Base-by-base conservation (phyloP, 2,113 vertebrate species). In the Malurus alboscapulatus region DNA sequence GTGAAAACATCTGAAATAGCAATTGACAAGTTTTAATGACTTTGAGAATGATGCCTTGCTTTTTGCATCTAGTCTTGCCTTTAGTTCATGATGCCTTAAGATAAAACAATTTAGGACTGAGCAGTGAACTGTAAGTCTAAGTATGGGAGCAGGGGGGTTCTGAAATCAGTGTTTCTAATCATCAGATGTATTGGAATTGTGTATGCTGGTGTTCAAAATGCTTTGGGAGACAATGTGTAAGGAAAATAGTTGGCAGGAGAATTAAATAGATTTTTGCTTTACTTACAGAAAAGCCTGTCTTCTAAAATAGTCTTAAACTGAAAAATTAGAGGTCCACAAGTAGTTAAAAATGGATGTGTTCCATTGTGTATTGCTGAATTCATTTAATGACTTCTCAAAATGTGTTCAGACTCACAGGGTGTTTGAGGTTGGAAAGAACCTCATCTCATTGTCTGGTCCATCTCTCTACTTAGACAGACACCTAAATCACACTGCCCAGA, bases 21-120 rank as follows among this genome's bases (percentile, higher is more conserved):
- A 55, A 5, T 9, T 55, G 22, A 30, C 51, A 73, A 61, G 17
- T 47, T 84, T 48, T 69, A 44, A 44, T 57, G 59, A n/a, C 36
- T 77, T 81, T 36, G 27, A 68, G 25, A 92, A 50, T 0, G 0
- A n/a, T 72, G 17, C 22, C 18, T 77, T 4, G 7, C 4, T 27
- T 51, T 68, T 74, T 73, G 22, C 14, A 25, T 65, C 16, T 61
- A 12, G 9, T 32, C 27, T 48, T 74, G 34, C 51, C 26, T 69
- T 68, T 27, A 32, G 34, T 74, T 69, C 20, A 27, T 66, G 45
- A 48, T 90, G 36, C 25, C 15, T 78, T 74, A 44, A 81, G 14
- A 48, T 44, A 76, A 76, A 77, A 58, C 8, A 42, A 15, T 74
- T 77, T 68, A 69, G 40, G 22, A 59, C 22, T 55, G 65, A 84